Percentiles rank a stretch among this genome's conserved stretches.
Conservation (phyloP, 2,888 invertebrate species). For the Microchrysa polita region DNA sequence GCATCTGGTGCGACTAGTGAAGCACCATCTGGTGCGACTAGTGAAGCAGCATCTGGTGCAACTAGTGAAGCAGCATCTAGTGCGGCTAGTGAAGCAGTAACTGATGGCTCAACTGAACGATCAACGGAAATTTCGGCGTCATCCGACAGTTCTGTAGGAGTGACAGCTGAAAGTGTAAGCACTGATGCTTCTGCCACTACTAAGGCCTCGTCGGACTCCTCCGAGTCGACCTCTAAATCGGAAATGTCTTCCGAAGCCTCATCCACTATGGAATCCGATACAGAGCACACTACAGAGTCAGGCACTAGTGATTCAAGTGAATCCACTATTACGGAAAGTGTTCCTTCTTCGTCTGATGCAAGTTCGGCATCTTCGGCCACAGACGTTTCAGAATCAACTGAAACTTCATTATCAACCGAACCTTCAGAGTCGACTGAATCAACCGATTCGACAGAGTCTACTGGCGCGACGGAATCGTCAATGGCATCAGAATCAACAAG, state of each 20-base stretch:
- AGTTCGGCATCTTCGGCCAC: background rate
- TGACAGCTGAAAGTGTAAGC: slow-evolving; percentile 35
- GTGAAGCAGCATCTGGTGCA: background rate
- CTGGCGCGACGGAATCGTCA: slow-evolving; percentile 50
- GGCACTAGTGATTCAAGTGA: slow-evolving; percentile 38
- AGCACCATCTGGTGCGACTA: too few species aligned
- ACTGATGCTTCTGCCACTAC: slow-evolving; percentile 31
- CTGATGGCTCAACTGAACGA: too few species aligned
- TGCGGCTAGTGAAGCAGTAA: too few species aligned
- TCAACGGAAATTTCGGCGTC: background rate
- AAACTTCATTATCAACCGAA: slow-evolving; percentile 32
- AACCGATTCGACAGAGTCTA: slow-evolving; percentile 48
- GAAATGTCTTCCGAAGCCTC: background rate
- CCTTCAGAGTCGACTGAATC: slow-evolving; percentile 31
- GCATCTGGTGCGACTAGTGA: too few species aligned
- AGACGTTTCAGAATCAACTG: background rate
- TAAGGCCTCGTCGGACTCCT: slow-evolving; percentile 35
- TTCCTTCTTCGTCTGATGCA: background rate
- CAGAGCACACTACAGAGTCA: slow-evolving; percentile 50
- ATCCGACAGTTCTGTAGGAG: slow-evolving; percentile 28
- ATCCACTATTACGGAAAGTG: slow-evolving; percentile 18
- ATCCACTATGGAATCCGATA: slow-evolving; percentile 46
- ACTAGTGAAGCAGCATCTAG: background rate
- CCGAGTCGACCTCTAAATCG: background rate
- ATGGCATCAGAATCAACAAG: slow-evolving; percentile 27